phyloP scores from a whole-genome alignment of 64 coral and sea anemone genomes.

The Exaiptasia diaphana region DNA sequence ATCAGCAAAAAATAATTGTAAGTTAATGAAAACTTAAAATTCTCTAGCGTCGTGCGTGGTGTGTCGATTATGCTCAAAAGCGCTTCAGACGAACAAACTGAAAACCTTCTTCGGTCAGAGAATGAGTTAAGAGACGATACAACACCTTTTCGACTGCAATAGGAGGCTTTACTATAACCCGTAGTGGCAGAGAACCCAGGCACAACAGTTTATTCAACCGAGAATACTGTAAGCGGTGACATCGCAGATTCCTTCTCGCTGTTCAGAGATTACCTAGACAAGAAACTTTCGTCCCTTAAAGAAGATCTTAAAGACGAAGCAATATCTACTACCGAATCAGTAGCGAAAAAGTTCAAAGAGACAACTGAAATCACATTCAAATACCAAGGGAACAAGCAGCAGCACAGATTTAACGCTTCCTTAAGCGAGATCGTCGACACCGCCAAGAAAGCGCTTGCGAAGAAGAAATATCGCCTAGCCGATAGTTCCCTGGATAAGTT shows the following conservation, averaged over 20 bases:
- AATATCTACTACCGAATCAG: neutral
- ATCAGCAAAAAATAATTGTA: neutral
- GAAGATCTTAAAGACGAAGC: neutral
- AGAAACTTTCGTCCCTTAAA: neutral
- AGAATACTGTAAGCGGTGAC: neutral
- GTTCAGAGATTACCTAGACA: neutral
- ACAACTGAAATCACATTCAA: constrained; percentile 30
- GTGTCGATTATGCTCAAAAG: neutral
- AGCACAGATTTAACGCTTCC: constrained; percentile 18
- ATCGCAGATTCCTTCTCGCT: neutral
- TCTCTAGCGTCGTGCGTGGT: neutral
- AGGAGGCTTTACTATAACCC: neutral
- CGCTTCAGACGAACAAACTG: neutral
- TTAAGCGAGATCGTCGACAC: neutral
- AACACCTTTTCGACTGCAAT: neutral
- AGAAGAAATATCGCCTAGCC: constrained; percentile 6
- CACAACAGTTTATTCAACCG: neutral
- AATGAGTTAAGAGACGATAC: neutral
- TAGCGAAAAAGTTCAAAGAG: constrained; percentile 21
- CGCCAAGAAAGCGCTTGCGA: neutral
- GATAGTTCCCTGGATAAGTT: constrained; percentile 13
- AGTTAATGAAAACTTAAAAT: neutral
- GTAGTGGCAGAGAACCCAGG: neutral
- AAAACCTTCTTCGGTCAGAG: neutral
- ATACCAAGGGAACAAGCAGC: constrained; percentile 44